Evolutionary conservation across 2,888 invertebrate species (phyloP).

Genomic region (Zaprionus lineosus): DNA sequence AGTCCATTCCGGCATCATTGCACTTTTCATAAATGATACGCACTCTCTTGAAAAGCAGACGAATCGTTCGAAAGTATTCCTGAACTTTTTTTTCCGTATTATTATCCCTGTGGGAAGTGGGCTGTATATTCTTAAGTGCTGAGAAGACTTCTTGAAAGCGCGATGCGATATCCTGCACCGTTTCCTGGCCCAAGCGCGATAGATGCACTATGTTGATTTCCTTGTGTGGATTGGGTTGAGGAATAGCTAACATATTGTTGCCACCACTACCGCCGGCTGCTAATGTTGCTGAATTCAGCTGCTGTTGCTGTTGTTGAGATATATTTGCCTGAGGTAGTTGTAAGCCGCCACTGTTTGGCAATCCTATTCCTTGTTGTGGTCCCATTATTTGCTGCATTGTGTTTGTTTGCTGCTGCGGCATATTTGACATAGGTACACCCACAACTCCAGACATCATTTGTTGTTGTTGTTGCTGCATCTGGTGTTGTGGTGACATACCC

Average conservation of each 20-base stretch:
- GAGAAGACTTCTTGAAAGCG: conserved; percentile 95
- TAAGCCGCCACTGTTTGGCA: conserved; percentile 10
- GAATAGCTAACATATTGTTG: conserved; percentile 72
- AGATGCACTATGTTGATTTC: conserved; percentile 91
- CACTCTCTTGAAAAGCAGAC: conserved; percentile 91
- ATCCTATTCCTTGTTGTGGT: conserved; percentile 35
- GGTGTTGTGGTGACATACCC: conserved; percentile 72
- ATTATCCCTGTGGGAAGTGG: conserved; percentile 89
- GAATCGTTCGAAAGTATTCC: conserved; percentile 91
- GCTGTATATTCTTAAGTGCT: conserved; percentile 90
- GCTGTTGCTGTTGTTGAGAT: conserved; percentile 60
- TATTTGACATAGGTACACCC: conserved; percentile 50
- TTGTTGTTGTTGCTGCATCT: conserved; percentile 64
- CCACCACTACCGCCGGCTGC: conserved; percentile 42
- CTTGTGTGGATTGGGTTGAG: conserved; percentile 84
- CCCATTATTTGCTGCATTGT: conserved; percentile 64
- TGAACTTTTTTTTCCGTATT: conserved; percentile 94
- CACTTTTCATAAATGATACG: conserved; percentile 95
- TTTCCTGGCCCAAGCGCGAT: conserved; percentile 93
- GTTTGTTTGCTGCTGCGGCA: conserved; percentile 51
- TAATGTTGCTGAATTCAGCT: conserved; percentile 51
- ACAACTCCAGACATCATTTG: conserved; percentile 59
- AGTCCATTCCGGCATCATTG: conserved; percentile 96
- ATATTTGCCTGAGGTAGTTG: conserved; percentile 46
- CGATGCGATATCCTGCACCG: conserved; percentile 96